Base-by-base conservation (phyloP, 2,888 invertebrate species). In the Drosophila helvetica region DNA sequence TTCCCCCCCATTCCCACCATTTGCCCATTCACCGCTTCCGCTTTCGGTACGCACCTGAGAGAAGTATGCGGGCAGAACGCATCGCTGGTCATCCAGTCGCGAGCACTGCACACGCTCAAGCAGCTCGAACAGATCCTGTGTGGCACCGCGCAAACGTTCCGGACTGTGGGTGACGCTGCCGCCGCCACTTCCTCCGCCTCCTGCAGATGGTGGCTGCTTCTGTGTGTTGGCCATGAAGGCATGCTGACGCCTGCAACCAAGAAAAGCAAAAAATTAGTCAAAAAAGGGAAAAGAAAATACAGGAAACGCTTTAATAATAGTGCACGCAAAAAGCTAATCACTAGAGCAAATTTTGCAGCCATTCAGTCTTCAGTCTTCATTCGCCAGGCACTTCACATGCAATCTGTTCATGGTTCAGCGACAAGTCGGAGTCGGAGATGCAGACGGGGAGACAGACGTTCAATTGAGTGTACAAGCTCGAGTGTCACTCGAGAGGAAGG, bases 41-140 rank as follows among this genome's bases (percentile, higher is more conserved):
- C 27, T 33, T 51, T 17, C 30, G 27, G 17, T 48, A 82, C 94
- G 92, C 92, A 97, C 97, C 96, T 97, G 97, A 92, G 96, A 95
- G 93, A 97, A 97, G 93, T 96, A 97, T 57, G 97, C 95, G 79
- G 98, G 98, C 90, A 99, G 94, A 87, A 97, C 97, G 92, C 98
- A 99, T 93, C 99, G 95, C 93, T 99, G 99, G 94, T 99, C 99
- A 92, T 99, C 98, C 90, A 99, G 93, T 74, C 99, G 95, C 85
- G 97, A 97, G 93, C 97, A 96, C 93, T 99, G 98, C 82, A 98
- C 96, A 90, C 97, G 95, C 93, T 98, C 98, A 91, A 99, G 94
- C 88, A 99, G 93, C 92, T 98, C 98, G 92, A 99, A 98, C 85
- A 99, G 94, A 93, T 98, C 98, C 91, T 92, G 93, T 52, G 93